These are phyloP conservation scores for Nebria salina DNA, from an alignment of 2,888 invertebrate species.

Conservation along the genomic window DNA sequence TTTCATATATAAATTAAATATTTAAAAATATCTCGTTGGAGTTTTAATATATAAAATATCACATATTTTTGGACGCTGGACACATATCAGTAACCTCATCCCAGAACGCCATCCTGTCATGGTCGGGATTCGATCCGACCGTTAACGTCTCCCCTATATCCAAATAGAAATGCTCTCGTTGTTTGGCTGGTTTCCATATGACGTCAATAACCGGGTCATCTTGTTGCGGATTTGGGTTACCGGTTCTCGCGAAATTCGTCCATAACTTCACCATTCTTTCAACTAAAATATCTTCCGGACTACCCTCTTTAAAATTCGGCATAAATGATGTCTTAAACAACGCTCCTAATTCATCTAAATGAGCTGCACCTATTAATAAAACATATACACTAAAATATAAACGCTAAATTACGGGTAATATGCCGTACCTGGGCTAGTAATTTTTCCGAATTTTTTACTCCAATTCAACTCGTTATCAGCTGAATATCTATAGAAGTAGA, in stretches of 20 bases:
- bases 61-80: constrained; percentile 41
- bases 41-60: constrained; percentile 5
- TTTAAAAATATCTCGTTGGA: neutral
- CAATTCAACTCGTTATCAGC: constrained; percentile 50
- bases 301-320: constrained; percentile 48
- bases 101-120: constrained; percentile 56
- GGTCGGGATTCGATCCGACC: constrained; percentile 53
- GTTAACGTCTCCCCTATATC: constrained; percentile 55
- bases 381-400: neutral
- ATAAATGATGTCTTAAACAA: constrained; percentile 51
- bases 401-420: neutral
- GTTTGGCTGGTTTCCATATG: constrained; percentile 54
- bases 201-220: constrained; percentile 46
- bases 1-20: neutral
- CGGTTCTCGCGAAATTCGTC: constrained; percentile 55
- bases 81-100: constrained; percentile 49
- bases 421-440: constrained; percentile 48
- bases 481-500: constrained; percentile 53
- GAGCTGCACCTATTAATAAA: constrained; percentile 51
- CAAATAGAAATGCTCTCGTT: constrained; percentile 52
- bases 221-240: constrained; percentile 51
- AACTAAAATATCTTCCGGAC: constrained; percentile 51
- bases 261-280: constrained; percentile 53
- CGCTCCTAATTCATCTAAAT: constrained; percentile 55
- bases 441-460: constrained; percentile 48